Conservation (phyloP, 2,888 invertebrate genomes). For the Monochamus alternatus region DNA sequence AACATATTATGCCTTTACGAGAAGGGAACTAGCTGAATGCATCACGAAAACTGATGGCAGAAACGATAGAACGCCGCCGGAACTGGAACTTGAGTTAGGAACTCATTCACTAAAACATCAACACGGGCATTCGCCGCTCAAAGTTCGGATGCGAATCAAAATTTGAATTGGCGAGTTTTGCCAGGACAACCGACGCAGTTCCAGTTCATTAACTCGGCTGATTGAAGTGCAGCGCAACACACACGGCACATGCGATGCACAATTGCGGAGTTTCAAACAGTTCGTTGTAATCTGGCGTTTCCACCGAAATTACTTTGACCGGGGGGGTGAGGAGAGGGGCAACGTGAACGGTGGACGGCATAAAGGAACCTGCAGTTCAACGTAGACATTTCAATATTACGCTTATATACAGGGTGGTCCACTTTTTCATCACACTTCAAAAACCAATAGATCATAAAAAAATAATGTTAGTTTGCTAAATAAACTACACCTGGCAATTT, state of each 20-base stretch:
- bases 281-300: constrained; percentile 15
- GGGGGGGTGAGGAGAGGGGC: not conserved
- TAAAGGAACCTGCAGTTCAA: not conserved
- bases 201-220: constrained; percentile 17
- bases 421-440: too few relatives aligned
- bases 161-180: not conserved
- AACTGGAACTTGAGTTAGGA: too few relatives aligned
- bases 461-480: too few relatives aligned
- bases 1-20: too few relatives aligned
- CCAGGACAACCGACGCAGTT: not conserved
- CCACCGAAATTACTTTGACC: constrained; percentile 3
- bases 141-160: not conserved
- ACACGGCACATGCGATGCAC: not conserved
- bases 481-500: too few relatives aligned
- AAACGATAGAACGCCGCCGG: too few relatives aligned
- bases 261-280: constrained; percentile 10
- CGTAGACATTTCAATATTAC: not conserved
- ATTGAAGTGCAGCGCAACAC: constrained; percentile 16
- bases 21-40: too few relatives aligned
- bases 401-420: not conserved
- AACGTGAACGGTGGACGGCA: not conserved
- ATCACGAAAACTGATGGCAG: too few relatives aligned
- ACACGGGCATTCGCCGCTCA: not conserved
- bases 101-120: too few relatives aligned
- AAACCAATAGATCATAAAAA: too few relatives aligned